A percentile compares a stretch with the other conserved stretches of the same genome.
phyloP scores from a whole-genome alignment of 2,888 invertebrate species.

The Papilio elwesi region DNA sequence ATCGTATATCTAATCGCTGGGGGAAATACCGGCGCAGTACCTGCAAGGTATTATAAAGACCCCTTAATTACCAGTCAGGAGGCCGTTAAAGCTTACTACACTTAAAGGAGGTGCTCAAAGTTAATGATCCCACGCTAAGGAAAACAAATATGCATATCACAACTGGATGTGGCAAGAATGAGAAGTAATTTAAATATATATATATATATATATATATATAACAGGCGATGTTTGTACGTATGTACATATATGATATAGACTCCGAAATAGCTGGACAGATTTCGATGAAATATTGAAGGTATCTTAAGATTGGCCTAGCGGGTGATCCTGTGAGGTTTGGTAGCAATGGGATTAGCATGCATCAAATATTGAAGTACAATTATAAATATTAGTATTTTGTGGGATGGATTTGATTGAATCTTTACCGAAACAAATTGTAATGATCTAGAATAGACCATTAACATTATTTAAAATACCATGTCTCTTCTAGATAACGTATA shows the following conservation, averaged over 20 bases:
- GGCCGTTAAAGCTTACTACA: slow-evolving; percentile 65
- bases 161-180: slow-evolving; percentile 31
- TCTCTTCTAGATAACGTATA: slow-evolving; percentile 33
- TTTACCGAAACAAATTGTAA: too few species aligned
- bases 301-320: too few species aligned
- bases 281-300: too few species aligned
- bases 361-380: too few species aligned
- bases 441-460: too few species aligned
- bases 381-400: too few species aligned
- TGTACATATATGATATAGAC: background rate
- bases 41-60: slow-evolving; percentile 60
- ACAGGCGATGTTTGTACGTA: background rate
- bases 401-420: too few species aligned
- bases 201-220: too few species aligned
- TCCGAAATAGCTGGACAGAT: too few species aligned
- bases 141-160: slow-evolving; percentile 49
- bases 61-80: slow-evolving; percentile 54
- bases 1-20: slow-evolving; percentile 1
- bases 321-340: too few species aligned
- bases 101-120: slow-evolving; percentile 54
- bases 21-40: slow-evolving; percentile 50
- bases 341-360: too few species aligned
- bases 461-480: background rate
- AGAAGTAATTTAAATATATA: background rate
- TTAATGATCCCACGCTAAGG: slow-evolving; percentile 56